Evolutionary conservation across 2,113 vertebrate genomes (phyloP).

Genomic region (Pholis gunnellus): DNA sequence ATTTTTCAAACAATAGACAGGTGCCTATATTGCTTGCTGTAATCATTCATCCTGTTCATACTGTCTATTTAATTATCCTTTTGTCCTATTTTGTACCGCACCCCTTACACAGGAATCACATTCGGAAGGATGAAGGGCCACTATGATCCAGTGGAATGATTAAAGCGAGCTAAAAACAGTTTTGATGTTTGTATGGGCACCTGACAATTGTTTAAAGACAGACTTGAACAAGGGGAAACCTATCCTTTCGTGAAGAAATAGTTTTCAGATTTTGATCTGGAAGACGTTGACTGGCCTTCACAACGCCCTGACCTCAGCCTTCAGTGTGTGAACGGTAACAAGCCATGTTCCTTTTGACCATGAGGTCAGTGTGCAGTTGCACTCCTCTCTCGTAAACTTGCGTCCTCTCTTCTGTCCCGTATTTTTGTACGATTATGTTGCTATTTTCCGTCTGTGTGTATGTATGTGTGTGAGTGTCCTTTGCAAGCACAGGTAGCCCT

Average conservation of each 20-base stretch:
- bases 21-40: not conserved
- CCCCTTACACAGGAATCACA: not conserved
- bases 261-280: not conserved
- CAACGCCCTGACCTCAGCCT: not conserved
- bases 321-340: not conserved
- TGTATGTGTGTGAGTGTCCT: constrained; percentile 24
- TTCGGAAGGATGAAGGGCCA: not conserved
- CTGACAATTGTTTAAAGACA: not conserved
- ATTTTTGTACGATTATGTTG: not conserved
- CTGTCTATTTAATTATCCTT: not conserved
- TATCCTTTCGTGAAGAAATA: not conserved
- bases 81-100: not conserved
- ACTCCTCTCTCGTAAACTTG: not conserved
- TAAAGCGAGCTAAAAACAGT: not conserved
- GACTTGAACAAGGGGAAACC: not conserved
- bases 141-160: not conserved
- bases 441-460: not conserved
- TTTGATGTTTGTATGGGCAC: too few relatives aligned
- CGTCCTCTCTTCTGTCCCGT: not conserved
- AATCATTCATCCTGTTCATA: not conserved
- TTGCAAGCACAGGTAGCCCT: constrained; percentile 45
- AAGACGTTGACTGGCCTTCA: not conserved
- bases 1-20: not conserved
- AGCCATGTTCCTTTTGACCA: not conserved
- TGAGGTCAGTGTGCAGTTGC: not conserved